These are phyloP conservation scores for Stigmatopora argus DNA, from an alignment of 2,113 vertebrate species.

Conservation along the genomic window DNA sequence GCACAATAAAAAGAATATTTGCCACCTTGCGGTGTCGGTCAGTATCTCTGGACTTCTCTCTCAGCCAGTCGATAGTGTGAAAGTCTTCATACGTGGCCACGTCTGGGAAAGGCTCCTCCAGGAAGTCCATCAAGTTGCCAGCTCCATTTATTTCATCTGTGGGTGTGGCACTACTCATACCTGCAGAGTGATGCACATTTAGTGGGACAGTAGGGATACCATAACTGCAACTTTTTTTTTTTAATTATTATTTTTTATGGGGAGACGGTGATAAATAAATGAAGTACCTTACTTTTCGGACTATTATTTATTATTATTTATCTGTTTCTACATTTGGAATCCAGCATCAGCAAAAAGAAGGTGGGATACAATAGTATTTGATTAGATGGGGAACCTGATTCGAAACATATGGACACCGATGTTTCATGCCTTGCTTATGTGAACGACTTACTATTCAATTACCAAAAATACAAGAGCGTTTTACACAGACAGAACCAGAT, in stretches of 20 bases:
- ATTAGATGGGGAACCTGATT: background rate
- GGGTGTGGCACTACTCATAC: conserved; percentile 75
- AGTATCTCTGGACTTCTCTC: conserved; percentile 93
- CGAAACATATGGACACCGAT: background rate
- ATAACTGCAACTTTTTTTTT: background rate
- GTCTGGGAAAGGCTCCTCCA: conserved; percentile 92
- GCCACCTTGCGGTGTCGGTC: conserved; percentile 91
- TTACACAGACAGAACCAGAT: background rate
- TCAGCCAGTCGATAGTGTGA: conserved; percentile 96
- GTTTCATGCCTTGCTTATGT: background rate
- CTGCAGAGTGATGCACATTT: conserved; percentile 16
- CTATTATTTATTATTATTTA: background rate
- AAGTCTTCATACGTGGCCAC: conserved; percentile 95
- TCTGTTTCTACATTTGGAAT: background rate
- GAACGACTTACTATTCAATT: background rate
- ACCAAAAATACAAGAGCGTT: background rate
- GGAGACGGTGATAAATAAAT: too few species aligned
- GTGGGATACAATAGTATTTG: background rate
- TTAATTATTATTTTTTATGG: too few species aligned
- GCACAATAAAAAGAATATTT: background rate
- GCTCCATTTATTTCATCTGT: conserved; percentile 85
- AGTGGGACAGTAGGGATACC: background rate
- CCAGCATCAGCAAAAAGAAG: background rate
- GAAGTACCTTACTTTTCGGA: too few species aligned
- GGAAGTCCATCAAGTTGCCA: conserved; percentile 94